Evolutionary conservation across 2,888 invertebrate species (phyloP), one percentile per base, ranked within the genome.

Genomic region (Allygus modestus): DNA sequence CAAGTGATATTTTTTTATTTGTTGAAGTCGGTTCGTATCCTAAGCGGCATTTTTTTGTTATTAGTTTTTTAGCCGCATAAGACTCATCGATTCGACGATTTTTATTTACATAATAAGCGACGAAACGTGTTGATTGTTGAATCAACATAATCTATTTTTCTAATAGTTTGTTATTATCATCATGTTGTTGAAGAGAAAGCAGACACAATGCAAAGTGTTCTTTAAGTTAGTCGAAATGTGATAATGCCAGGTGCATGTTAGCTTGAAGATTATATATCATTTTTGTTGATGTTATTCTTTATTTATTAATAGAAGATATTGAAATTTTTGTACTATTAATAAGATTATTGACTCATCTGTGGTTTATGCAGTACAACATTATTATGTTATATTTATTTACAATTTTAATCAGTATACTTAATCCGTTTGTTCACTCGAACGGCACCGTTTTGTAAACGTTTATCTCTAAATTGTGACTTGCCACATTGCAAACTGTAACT

Each of bases 161-260:
- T 83, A 83, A 83, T 83, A 75, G 83, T 83, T 83, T 83, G 83
- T 83, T 83, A 83, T 58, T 83, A 79, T 43, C 58, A 75, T 28
- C 54, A 26, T 54, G 73, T 83, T 73, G 73, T 83, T 75, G 73
- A 75, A 37, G 73, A 28, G 82, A 82, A 69, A 54, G 75, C 75
- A 83, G 75, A 58, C 73, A 83, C 75, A 58, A 83, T 58, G 73
- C 83, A 58, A 83, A 73, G 75, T 75, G 83, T 83, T 83, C 75
- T 75, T 83, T 83, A 73, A 37, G 51, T 83, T 75, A 83, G 75
- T 83, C 58, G 43, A 83, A 83, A 83, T 83, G 83, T 83, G 83
- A 83, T 83, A 83, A 83, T 83, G 83, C 83, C 75, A 79, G 83
- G 73, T 83, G 83, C 83, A 83, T 83, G 83, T 83, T 83, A 83